Conservation (phyloP, 2,888 invertebrate species). For the Mactromeris polynyma region DNA sequence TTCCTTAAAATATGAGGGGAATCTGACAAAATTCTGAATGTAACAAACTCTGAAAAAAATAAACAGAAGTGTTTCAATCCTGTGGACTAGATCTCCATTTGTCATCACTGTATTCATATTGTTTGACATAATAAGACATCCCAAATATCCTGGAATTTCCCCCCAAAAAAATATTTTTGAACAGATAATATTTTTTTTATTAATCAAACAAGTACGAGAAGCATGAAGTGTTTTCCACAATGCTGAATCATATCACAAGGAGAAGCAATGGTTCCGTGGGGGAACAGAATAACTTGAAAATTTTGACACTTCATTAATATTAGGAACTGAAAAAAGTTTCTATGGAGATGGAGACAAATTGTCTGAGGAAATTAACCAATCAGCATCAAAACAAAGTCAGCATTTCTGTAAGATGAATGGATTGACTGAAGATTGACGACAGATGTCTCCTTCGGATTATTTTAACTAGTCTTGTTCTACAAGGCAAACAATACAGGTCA, state of each 20-base stretch:
- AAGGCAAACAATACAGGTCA: neutral
- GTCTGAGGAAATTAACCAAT: slow-evolving; percentile 18
- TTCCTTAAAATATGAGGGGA: too few species aligned
- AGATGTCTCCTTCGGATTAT: neutral
- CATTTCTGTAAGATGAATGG: neutral
- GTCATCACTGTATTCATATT: too few species aligned
- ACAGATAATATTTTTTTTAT: neutral
- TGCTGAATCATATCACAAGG: neutral
- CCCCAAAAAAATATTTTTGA: neutral
- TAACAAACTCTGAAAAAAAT: too few species aligned
- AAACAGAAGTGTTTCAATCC: too few species aligned
- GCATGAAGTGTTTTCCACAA: neutral
- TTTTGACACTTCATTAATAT: neutral
- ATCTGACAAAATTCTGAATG: too few species aligned
- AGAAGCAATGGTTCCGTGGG: neutral
- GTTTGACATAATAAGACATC: neutral
- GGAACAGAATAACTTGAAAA: neutral
- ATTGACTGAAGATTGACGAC: neutral
- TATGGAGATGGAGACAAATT: neutral
- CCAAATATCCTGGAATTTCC: neutral
- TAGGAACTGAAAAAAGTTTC: neutral
- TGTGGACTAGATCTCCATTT: too few species aligned
- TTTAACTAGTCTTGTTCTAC: neutral
- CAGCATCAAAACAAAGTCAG: slow-evolving; percentile 6
- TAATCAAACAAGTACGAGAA: neutral